Percentiles rank a stretch among this genome's conserved stretches.
These are phyloP conservation scores for Dufourea novaeangliae DNA, from an alignment of 1,140 invertebrate genomes.

Conservation along the genomic window DNA sequence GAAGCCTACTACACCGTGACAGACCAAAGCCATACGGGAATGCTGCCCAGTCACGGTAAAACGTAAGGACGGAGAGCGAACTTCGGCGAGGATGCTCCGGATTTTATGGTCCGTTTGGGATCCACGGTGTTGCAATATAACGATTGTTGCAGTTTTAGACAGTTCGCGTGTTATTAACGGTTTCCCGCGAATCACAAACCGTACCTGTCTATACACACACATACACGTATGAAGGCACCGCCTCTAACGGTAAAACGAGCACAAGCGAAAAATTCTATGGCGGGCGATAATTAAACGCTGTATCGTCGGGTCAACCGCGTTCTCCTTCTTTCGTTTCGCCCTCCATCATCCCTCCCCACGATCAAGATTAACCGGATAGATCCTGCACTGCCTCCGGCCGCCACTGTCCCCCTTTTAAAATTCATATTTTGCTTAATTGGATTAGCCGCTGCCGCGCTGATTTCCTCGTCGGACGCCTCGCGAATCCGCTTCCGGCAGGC, in stretches of 20 bases:
- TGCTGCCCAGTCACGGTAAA: too few species aligned
- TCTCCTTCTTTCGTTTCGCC: background rate
- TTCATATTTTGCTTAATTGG: constrained; percentile 19
- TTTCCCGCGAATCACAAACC: constrained; percentile 48
- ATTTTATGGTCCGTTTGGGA: constrained; percentile 59
- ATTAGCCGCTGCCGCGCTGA: background rate
- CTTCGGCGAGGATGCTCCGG: constrained; percentile 9
- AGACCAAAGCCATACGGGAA: too few species aligned
- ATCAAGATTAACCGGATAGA: constrained; percentile 6
- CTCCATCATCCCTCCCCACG: too few species aligned
- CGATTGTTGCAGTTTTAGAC: constrained; percentile 49
- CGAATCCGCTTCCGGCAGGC: background rate
- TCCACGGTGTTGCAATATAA: constrained; percentile 6
- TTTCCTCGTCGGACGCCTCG: background rate
- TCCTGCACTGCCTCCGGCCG: background rate
- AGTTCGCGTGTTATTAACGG: constrained; percentile 60
- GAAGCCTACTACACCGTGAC: background rate
- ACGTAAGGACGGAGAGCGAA: background rate
- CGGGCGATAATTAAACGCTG: constrained; percentile 54
- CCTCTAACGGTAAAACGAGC: constrained; percentile 58
- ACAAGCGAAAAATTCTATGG: constrained; percentile 15
- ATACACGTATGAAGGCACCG: too few species aligned
- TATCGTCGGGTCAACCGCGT: constrained; percentile 13
- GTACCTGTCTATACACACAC: constrained; percentile 53
- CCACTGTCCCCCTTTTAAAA: background rate